These are phyloP conservation scores for Actinia tenebrosa DNA, from an alignment of 64 coral and sea anemone species.

Conservation along the genomic window DNA sequence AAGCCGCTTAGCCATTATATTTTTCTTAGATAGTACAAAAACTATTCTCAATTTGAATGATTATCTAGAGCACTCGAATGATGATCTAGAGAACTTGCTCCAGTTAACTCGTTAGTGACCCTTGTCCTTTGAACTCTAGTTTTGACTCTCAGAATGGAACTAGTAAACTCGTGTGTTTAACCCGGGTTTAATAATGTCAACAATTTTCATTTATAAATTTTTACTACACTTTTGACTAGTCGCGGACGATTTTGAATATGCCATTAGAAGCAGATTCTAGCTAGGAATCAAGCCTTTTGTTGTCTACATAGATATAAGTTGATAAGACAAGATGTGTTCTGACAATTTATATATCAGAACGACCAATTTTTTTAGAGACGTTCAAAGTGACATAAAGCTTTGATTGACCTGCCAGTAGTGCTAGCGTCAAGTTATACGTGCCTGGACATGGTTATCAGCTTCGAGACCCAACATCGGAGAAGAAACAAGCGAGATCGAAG, in stretches of 20 bases:
- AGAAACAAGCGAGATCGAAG: neutral
- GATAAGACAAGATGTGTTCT: too few relatives aligned
- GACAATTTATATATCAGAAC: neutral
- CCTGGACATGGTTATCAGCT: slow-evolving; percentile 19
- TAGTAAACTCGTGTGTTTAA: neutral
- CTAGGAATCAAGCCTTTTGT: too few relatives aligned
- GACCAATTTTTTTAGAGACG: neutral
- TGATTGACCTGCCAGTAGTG: neutral
- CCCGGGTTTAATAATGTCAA: neutral
- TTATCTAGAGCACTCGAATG: too few relatives aligned
- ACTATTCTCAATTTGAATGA: too few relatives aligned
- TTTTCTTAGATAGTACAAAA: too few relatives aligned
- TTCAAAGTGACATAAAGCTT: neutral
- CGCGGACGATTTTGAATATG: too few relatives aligned
- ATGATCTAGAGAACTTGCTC: neutral
- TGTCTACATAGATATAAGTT: too few relatives aligned
- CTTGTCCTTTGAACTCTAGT: neutral
- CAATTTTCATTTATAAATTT: neutral
- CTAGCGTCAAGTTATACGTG: neutral
- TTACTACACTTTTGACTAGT: too few relatives aligned
- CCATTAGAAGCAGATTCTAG: too few relatives aligned
- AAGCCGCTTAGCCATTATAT: too few relatives aligned
- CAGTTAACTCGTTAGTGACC: neutral
- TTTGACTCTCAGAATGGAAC: neutral
- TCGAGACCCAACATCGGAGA: slow-evolving; percentile 14